Evolutionary conservation across 2,888 invertebrate genomes (phyloP).

Genomic region (Labia minor): DNA sequence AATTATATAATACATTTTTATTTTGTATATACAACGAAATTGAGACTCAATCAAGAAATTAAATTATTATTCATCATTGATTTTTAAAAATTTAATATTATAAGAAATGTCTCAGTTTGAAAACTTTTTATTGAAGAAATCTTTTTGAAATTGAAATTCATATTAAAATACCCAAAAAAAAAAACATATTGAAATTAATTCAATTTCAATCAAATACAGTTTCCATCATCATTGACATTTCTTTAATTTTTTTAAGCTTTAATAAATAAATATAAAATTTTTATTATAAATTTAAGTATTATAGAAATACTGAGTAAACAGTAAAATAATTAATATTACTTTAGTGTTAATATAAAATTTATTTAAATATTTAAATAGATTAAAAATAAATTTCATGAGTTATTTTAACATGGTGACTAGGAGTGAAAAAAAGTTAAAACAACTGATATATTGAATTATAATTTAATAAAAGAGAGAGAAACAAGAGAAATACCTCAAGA

Average conservation of each 20-base stretch:
- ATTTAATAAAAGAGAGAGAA: too few relatives aligned
- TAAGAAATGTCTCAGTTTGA: neutral
- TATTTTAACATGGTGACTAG: neutral
- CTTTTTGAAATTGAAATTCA: neutral
- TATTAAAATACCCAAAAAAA: neutral
- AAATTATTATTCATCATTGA: neutral
- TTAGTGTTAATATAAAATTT: too few relatives aligned
- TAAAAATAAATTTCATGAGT: too few relatives aligned
- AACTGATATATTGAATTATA: too few relatives aligned
- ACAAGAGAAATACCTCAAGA: constrained; percentile 45
- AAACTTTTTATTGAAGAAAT: neutral
- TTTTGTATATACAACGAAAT: neutral
- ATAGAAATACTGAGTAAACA: too few relatives aligned
- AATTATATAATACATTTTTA: neutral
- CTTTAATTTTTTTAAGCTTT: too few relatives aligned
- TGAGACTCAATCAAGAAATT: neutral
- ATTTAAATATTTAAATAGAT: too few relatives aligned
- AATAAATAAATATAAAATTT: too few relatives aligned
- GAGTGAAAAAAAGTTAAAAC: too few relatives aligned
- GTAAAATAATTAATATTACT: too few relatives aligned
- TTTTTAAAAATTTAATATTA: neutral
- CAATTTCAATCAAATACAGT: neutral
- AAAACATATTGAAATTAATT: too few relatives aligned
- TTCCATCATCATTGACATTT: neutral
- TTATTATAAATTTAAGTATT: too few relatives aligned